Percentiles rank a stretch among this genome's conserved stretches.
These are phyloP conservation scores for Pterostichus niger DNA, from an alignment of 2,888 invertebrate species.

Conservation along the genomic window DNA sequence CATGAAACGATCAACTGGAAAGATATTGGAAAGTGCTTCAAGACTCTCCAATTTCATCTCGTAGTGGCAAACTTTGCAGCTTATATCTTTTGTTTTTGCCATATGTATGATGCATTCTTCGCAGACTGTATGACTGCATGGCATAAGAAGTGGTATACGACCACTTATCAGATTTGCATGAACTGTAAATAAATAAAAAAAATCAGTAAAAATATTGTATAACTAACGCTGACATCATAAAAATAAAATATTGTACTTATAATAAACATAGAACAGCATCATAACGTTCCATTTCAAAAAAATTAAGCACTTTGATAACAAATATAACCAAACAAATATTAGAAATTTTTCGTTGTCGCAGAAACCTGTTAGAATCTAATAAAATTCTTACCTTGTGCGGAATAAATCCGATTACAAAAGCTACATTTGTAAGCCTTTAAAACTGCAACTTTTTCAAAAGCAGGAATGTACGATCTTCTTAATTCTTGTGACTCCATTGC, in stretches of 20 bases:
- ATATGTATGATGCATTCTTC: conserved; percentile 79
- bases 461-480: neutral
- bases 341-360: neutral
- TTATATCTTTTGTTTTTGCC: conserved; percentile 70
- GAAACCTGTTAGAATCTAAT: neutral
- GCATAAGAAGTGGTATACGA: conserved; percentile 80
- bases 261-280: neutral
- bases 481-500: conserved; percentile 11
- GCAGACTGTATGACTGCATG: conserved; percentile 85
- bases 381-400: conserved; percentile 39
- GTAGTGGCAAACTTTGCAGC: conserved; percentile 78
- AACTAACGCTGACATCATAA: no score
- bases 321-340: neutral
- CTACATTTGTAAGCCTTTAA: conserved; percentile 57
- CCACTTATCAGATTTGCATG: conserved; percentile 69
- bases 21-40: conserved; percentile 71
- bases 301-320: neutral
- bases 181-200: conserved; percentile 68
- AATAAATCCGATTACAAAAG: conserved; percentile 53
- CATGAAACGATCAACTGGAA: conserved; percentile 75
- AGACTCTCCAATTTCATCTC: conserved; percentile 71
- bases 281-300: neutral
- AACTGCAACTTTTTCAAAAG: conserved; percentile 41
- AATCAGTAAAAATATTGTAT: conserved; percentile 8
- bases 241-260: no score